Base-by-base conservation (phyloP, 2,113 vertebrate genomes). In the Mungos mungo region DNA sequence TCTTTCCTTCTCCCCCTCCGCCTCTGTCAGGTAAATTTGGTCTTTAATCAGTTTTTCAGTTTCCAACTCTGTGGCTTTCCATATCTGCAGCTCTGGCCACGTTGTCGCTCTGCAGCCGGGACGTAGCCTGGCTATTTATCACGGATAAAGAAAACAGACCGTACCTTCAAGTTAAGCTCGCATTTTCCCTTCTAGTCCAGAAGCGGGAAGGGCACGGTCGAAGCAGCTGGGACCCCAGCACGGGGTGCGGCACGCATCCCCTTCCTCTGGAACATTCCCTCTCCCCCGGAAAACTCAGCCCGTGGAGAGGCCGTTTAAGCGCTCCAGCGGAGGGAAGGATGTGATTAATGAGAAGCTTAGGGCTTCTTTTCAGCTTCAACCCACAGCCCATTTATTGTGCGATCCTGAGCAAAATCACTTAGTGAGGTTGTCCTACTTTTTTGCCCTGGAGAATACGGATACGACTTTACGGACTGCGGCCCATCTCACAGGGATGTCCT, bases 121-220 rank as follows among this genome's bases (percentile, higher is more conserved):
- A 16, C 87, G 47, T 69, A n/a, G 29, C 29, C 50, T 41, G 57
- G 63, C 57, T 27, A 52, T 47, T 92, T 88, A 91, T 31, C n/a
- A 33, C 86, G 76, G 54, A 81, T 35, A 65, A 97, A 11, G 52
- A 84, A 97, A 97, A 95, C n/a, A 50, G 82, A 94, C 93, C 79
- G 57, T 97, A 97, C 97, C 98, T 98, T 98, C 95, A 77, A 90
- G 97, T 96, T 97, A 93, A 93, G 52, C 80, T 95, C 18, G 23
- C 97, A 96, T 94, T 90, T 52, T 97, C 97, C 95, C 81, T 71
- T 71, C 82, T 96, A 94, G 90, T 93, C 86, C 69, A 14, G 33
- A 79, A 50, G 7, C 88, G 63, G 92, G 83, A 90, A 93, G 83
- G 96, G 94, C 93, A 92, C 27, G 4, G 86, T 77, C 8, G 33